A percentile compares a stretch with the other conserved stretches of the same genome.
phyloP scores from a whole-genome alignment of 2,888 invertebrate species.

The Nemoura dubitans region DNA sequence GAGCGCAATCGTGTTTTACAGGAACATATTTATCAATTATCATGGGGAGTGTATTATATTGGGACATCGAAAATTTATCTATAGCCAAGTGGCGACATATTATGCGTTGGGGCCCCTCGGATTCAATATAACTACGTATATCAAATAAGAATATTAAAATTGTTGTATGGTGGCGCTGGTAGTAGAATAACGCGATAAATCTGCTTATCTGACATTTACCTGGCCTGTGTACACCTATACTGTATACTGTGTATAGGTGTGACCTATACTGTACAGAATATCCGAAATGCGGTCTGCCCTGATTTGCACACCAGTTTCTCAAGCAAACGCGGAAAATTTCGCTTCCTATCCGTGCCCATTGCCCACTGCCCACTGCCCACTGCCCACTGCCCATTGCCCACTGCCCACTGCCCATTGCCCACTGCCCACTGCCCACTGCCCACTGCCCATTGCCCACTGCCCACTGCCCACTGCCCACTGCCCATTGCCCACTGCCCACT shows the following conservation, averaged over 20 bases:
- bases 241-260: too few species aligned
- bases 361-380: too few species aligned
- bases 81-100: background rate
- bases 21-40: slow-evolving; percentile 12
- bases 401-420: too few species aligned
- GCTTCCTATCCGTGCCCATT: background rate
- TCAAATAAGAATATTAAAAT: background rate
- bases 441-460: too few species aligned
- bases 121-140: slow-evolving; percentile 12
- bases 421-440: too few species aligned
- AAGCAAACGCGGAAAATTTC: background rate
- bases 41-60: background rate
- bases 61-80: background rate
- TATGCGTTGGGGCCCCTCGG: background rate
- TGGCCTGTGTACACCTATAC: too few species aligned
- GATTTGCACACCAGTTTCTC: background rate
- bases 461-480: too few species aligned
- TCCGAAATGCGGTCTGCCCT: background rate
- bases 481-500: too few species aligned
- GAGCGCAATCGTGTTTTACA: background rate
- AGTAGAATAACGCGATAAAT: background rate
- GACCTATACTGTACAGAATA: background rate
- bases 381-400: too few species aligned
- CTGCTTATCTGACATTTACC: background rate
- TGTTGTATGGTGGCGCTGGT: background rate